Base-by-base conservation (phyloP, 2,797 vertebrate species). In the Fistularia tabacaria region DNA sequence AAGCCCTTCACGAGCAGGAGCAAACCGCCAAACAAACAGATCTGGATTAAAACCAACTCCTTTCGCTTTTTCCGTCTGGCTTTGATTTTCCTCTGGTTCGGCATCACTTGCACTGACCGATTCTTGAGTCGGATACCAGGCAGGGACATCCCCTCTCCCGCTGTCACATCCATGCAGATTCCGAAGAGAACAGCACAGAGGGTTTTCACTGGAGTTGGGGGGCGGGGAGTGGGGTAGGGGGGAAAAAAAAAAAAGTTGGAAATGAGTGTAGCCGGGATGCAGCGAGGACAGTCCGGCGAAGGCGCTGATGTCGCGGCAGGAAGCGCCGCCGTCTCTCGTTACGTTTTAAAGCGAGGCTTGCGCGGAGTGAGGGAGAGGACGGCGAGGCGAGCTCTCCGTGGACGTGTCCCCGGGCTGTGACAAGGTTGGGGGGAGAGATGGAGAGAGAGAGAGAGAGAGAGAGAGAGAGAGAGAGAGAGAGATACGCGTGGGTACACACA, bases 11-110 rank as follows among this genome's bases (percentile, higher is more conserved):
- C 87, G 46, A 85, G 7, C 72, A 91, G 73, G 11, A 92, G 82
- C 79, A 92, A 80, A 13, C 87, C 87, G 51, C 90, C 90, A 85
- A 93, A 87, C 71, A 92, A 69, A 65, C 91, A 89, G 25, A 94
- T 84, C 84, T 93, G 93, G 72, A 92, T 89, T 38, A 90, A 62
- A 72, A 94, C 76, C 86, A 93, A 87, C 85, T 91, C 90, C 78
- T 91, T 90, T 64, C 93, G 90, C 71, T 83, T 85, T 85, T 82
- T 88, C 79, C 90, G 84, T 36, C 86, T 86, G 38, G 88, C 85
- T 53, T 68, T 84, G 49, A 79, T 80, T 76, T 79, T 86, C 77
- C 55, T 80, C 76, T 71, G 85, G 62, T 37, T 81, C 72, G 83
- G 73, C 85, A 86, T 88, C 82, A 82, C 77, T 78, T 71, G 78